These are phyloP conservation scores for Mellilla xanthometata DNA, from an alignment of 2,888 invertebrate species.

Conservation along the genomic window DNA sequence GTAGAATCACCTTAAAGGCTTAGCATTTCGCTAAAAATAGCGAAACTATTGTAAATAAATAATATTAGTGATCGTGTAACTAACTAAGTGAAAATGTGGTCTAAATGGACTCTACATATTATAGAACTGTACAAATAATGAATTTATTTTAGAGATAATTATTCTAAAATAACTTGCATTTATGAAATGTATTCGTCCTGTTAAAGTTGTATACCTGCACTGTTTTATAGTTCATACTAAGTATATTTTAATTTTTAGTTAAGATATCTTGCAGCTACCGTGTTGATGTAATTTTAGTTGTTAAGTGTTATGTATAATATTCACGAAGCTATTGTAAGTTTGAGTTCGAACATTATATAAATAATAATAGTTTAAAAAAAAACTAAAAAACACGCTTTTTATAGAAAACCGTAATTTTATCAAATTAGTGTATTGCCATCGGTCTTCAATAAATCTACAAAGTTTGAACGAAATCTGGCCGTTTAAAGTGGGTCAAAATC, in stretches of 20 bases:
- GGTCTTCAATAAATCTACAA: too few relatives aligned
- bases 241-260: constrained; percentile 9
- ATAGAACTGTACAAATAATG: constrained; percentile 30
- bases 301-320: constrained; percentile 25
- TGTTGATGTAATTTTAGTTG: constrained; percentile 22
- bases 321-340: constrained; percentile 2
- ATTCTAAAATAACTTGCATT: constrained; percentile 31
- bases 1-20: constrained; percentile 1
- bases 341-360: background rate
- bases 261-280: constrained; percentile 7
- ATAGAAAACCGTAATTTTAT: too few relatives aligned
- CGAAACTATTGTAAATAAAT: constrained; percentile 18
- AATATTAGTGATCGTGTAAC: constrained; percentile 9
- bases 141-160: constrained; percentile 32
- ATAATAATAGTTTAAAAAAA: too few relatives aligned
- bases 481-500: too few relatives aligned
- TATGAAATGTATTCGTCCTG: constrained; percentile 34
- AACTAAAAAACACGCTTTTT: too few relatives aligned
- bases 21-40: constrained; percentile 14
- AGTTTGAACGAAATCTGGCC: too few relatives aligned
- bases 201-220: constrained; percentile 20
- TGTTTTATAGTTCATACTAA: constrained; percentile 5
- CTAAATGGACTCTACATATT: constrained; percentile 16
- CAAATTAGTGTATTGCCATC: too few relatives aligned
- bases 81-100: constrained; percentile 16